Evolutionary conservation across 2,113 vertebrate species (phyloP).

Genomic region (Corythaeola cristata): DNA sequence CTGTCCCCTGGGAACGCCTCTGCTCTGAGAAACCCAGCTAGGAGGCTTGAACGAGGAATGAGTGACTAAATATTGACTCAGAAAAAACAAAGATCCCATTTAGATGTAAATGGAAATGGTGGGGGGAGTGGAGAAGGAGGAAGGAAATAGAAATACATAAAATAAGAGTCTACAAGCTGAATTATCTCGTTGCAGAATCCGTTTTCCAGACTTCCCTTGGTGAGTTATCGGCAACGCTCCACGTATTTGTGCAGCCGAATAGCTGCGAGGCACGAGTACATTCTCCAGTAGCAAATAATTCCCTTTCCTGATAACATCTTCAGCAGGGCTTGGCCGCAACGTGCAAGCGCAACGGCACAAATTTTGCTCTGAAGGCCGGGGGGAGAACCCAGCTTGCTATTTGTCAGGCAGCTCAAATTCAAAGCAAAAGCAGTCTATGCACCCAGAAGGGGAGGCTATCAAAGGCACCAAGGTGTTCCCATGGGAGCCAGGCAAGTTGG

Average conservation of each 20-base stretch:
- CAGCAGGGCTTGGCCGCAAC: not conserved
- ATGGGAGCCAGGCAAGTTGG: accelerated
- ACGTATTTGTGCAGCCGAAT: not conserved
- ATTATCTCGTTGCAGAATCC: not conserved
- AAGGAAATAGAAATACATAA: slow-evolving; percentile 40
- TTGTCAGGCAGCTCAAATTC: not conserved
- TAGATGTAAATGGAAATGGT: slow-evolving; percentile 6
- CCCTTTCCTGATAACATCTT: slow-evolving; percentile 34
- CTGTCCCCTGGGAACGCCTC: not conserved
- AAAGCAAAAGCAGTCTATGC: not conserved
- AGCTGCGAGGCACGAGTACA: not conserved
- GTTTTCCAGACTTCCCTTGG: not conserved
- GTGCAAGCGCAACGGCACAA: not conserved
- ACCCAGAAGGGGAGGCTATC: not conserved
- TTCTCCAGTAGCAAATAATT: slow-evolving; percentile 47
- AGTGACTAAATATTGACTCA: slow-evolving; percentile 29
- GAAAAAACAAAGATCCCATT: slow-evolving; percentile 30
- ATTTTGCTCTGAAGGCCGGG: not conserved
- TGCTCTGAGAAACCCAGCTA: not conserved
- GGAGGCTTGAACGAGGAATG: not conserved
- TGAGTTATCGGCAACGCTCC: not conserved
- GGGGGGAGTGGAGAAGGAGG: not conserved
- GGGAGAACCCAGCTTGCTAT: not conserved
- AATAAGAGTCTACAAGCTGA: not conserved
- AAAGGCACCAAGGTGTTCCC: not conserved